phyloP scores from a whole-genome alignment of 2,888 invertebrate genomes.

The Heliothis peltigera region DNA sequence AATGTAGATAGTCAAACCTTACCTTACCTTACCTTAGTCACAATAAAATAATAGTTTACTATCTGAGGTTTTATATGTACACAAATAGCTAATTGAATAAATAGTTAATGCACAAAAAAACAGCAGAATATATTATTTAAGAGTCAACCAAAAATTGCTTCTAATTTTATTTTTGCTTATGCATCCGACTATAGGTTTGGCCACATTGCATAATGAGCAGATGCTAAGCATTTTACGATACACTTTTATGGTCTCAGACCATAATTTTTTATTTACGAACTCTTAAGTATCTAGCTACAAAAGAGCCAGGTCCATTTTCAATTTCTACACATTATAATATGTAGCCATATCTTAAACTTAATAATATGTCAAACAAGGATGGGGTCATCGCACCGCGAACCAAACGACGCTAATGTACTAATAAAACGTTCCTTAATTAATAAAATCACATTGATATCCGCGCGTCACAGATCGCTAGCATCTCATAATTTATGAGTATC shows the following conservation, averaged over 20 bases:
- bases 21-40: too few relatives aligned
- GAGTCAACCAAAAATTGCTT: too few relatives aligned
- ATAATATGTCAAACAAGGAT: constrained; percentile 35
- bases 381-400: constrained; percentile 64
- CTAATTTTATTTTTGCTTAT: neutral
- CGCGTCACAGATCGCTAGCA: constrained; percentile 71
- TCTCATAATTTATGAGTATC: constrained; percentile 81
- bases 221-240: constrained; percentile 1
- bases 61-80: too few relatives aligned
- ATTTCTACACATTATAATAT: constrained; percentile 8
- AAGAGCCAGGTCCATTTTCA: constrained; percentile 15
- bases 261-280: constrained; percentile 12
- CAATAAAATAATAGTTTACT: too few relatives aligned
- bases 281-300: constrained; percentile 15
- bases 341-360: constrained; percentile 10
- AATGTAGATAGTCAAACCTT: too few relatives aligned
- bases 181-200: neutral
- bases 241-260: constrained; percentile 1
- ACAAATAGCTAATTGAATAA: too few relatives aligned
- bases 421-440: constrained; percentile 54
- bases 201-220: constrained; percentile 8
- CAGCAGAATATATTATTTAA: too few relatives aligned
- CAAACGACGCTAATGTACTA: constrained; percentile 24
- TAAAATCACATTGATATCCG: constrained; percentile 52
- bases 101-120: too few relatives aligned